Evolutionary conservation across 2,797 vertebrate genomes (phyloP).

Genomic region (Neomorphus geoffroyi): DNA sequence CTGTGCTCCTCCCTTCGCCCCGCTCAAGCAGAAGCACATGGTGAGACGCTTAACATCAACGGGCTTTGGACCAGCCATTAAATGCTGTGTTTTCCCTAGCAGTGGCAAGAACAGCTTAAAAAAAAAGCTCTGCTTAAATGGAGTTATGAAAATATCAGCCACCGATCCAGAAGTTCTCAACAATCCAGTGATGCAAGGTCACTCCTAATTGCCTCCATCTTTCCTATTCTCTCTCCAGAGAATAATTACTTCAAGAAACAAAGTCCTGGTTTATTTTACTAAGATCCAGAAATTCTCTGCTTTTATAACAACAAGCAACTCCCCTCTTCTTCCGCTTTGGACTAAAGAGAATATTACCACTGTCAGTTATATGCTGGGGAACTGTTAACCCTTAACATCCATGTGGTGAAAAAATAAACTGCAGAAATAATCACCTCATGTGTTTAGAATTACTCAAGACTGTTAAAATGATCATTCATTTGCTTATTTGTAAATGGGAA

Average conservation of each 20-base stretch:
- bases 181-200: conserved; percentile 71
- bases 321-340: conserved; percentile 69
- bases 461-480: neutral
- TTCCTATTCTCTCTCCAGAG: conserved; percentile 77
- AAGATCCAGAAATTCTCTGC: conserved; percentile 76
- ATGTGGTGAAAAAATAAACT: neutral
- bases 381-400: conserved; percentile 49
- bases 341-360: conserved; percentile 64
- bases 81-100: conserved; percentile 36
- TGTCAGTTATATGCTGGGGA: conserved; percentile 44
- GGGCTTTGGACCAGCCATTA: neutral
- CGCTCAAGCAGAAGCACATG: neutral
- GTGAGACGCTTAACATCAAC: neutral
- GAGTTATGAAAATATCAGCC: conserved; percentile 76
- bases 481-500: neutral
- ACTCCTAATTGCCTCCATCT: conserved; percentile 80
- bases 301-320: conserved; percentile 72
- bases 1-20: neutral
- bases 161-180: conserved; percentile 79
- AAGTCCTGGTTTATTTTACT: conserved; percentile 81
- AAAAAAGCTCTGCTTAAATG: conserved; percentile 67
- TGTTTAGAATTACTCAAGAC: neutral
- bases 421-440: neutral
- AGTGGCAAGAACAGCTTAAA: conserved; percentile 48
- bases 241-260: conserved; percentile 81